Conservation (phyloP, 2,113 vertebrate genomes). For the Donacobius atricapilla region DNA sequence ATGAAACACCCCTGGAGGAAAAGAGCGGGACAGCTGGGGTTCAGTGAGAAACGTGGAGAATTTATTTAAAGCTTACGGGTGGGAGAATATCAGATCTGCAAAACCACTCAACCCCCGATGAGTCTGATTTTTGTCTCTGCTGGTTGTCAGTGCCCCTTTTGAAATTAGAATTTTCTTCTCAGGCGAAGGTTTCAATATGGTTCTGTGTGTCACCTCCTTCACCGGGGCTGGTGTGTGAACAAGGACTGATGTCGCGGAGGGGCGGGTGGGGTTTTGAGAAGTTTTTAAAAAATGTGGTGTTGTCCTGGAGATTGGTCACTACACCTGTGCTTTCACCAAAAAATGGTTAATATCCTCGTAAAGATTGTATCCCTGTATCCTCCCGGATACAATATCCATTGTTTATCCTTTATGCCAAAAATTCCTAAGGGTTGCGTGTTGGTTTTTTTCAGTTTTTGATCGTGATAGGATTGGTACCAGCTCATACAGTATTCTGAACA, state of each 20-base stretch:
- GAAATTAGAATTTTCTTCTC: not conserved
- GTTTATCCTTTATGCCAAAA: not conserved
- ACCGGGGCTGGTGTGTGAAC: not conserved
- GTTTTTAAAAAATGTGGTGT: not conserved
- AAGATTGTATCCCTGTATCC: no score
- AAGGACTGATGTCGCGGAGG: not conserved
- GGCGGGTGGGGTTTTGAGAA: not conserved
- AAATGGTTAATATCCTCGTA: not conserved
- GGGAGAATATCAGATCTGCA: not conserved
- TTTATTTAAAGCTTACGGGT: not conserved
- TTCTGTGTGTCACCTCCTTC: not conserved
- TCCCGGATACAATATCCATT: not conserved
- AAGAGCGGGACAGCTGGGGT: not conserved
- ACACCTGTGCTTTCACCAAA: not conserved
- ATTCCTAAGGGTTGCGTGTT: not conserved
- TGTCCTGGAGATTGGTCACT: not conserved
- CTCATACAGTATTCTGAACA: not conserved
- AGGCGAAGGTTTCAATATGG: not conserved
- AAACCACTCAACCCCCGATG: not conserved
- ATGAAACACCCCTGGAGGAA: not conserved
- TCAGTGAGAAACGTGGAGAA: not conserved
- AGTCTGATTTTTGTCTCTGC: not conserved
- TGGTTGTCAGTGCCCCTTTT: not conserved
- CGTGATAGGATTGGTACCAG: fast-evolving
- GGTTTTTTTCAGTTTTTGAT: not conserved